Percentiles rank a stretch among this genome's conserved stretches.
Evolutionary conservation across 2,797 vertebrate species (phyloP).

Genomic region (Esox lucius): DNA sequence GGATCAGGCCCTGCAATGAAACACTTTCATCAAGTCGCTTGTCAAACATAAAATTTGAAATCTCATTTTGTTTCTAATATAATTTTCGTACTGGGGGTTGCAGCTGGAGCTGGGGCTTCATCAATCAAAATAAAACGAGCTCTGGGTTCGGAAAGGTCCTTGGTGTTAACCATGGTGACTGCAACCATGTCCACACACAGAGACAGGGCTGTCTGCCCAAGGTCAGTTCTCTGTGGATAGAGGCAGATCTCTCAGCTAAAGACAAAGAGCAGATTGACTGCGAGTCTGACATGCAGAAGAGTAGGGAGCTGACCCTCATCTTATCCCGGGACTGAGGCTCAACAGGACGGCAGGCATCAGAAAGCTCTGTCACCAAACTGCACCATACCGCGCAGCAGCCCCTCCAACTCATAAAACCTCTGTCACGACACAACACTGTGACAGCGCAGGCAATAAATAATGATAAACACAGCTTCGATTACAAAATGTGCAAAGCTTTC

Average conservation of each 20-base stretch:
- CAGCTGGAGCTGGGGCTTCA: constrained; percentile 55
- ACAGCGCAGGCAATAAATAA: constrained; percentile 60
- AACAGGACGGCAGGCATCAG: constrained; percentile 33
- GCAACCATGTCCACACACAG: constrained; percentile 1
- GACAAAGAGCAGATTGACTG: constrained; percentile 19
- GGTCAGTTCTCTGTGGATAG: constrained; percentile 40
- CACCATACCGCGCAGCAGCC: constrained; percentile 28
- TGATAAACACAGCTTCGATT: constrained; percentile 51
- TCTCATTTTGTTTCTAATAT: constrained; percentile 87
- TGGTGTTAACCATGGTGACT: constrained; percentile 22
- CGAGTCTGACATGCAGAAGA: background rate
- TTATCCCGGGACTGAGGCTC: constrained; percentile 34
- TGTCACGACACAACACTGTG: constrained; percentile 42
- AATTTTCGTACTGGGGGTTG: constrained; percentile 67
- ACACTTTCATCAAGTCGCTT: constrained; percentile 82
- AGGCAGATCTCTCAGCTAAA: constrained; percentile 26
- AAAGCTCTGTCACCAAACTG: constrained; percentile 24
- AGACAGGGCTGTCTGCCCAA: constrained; percentile 40
- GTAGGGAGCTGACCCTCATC: constrained; percentile 22
- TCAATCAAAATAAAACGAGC: constrained; percentile 79
- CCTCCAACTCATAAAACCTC: constrained; percentile 45
- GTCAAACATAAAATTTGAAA: constrained; percentile 85
- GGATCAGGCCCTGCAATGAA: constrained; percentile 79
- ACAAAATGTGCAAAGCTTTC: constrained; percentile 48
- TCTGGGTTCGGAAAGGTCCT: constrained; percentile 49